Evolutionary conservation across 2,113 vertebrate species (phyloP).

Genomic region (Xiphophorus hellerii): DNA sequence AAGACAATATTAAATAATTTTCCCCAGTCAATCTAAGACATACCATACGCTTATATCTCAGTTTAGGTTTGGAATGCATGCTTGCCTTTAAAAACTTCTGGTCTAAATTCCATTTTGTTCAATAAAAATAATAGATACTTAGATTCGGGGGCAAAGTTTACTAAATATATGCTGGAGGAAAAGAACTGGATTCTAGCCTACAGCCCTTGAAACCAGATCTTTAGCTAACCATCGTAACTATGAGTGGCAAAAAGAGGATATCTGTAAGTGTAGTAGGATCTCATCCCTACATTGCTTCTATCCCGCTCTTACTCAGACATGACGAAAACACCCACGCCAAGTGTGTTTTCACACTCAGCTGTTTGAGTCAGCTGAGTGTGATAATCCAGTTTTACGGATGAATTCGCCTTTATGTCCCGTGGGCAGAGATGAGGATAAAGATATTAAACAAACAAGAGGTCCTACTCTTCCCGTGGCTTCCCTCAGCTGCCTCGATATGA

Average conservation of each 20-base stretch:
- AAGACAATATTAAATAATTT: neutral
- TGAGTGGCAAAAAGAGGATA: slow-evolving; percentile 19
- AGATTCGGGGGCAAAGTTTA: neutral
- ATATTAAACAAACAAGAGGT: slow-evolving; percentile 77
- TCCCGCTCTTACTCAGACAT: slow-evolving; percentile 32
- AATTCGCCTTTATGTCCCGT: slow-evolving; percentile 70
- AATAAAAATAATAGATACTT: neutral
- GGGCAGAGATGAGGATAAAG: slow-evolving; percentile 78
- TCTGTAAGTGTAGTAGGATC: slow-evolving; percentile 17
- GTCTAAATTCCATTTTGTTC: neutral
- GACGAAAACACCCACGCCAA: slow-evolving; percentile 38
- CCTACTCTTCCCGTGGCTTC: slow-evolving; percentile 31
- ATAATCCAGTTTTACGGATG: slow-evolving; percentile 77
- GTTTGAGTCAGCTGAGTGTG: slow-evolving; percentile 72
- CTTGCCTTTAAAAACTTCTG: neutral
- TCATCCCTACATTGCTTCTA: slow-evolving; percentile 18
- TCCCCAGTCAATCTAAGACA: too few relatives aligned
- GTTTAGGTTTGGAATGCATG: neutral
- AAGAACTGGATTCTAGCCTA: slow-evolving; percentile 2
- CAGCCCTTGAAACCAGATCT: slow-evolving; percentile 8
- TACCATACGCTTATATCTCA: neutral
- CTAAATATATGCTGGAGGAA: neutral
- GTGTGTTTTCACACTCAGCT: neutral
- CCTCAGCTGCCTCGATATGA: slow-evolving; percentile 49
- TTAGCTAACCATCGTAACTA: slow-evolving; percentile 12